These are phyloP conservation scores for Aradophagus sp. DNA, from an alignment of 1,140 invertebrate species.

Conservation along the genomic window DNA sequence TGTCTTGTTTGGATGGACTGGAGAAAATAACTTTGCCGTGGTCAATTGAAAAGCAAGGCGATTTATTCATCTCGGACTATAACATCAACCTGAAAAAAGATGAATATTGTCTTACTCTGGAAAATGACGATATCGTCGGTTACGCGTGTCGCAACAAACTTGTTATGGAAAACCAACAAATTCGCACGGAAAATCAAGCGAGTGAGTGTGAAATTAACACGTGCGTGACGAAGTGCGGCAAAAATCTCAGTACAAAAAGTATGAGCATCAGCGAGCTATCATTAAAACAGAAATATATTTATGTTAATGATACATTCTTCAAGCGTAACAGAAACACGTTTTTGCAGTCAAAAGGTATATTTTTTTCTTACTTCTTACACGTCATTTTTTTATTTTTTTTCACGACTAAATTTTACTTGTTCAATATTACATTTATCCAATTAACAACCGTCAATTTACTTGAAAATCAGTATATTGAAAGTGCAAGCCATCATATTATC, in stretches of 20 bases:
- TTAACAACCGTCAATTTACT: no score
- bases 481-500: no score
- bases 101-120: conserved; percentile 15
- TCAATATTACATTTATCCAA: no score
- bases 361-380: neutral
- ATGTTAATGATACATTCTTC: conserved; percentile 18
- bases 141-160: conserved; percentile 1
- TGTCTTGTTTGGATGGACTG: neutral
- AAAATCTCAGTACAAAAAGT: neutral
- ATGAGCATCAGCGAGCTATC: conserved; percentile 1
- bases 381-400: no score
- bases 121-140: conserved; percentile 2
- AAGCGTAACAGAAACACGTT: conserved; percentile 6
- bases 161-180: neutral
- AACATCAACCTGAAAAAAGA: conserved; percentile 1
- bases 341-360: conserved; percentile 4
- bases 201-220: conserved; percentile 14
- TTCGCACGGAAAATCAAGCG: neutral
- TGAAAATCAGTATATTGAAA: no score
- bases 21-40: conserved; percentile 7
- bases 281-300: conserved; percentile 17
- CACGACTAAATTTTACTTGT: no score
- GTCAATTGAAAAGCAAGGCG: neutral
- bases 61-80: neutral
- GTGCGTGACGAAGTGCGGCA: neutral